These are phyloP conservation scores for Anthophora plumipes DNA, from an alignment of 2,888 invertebrate genomes.

Conservation along the genomic window DNA sequence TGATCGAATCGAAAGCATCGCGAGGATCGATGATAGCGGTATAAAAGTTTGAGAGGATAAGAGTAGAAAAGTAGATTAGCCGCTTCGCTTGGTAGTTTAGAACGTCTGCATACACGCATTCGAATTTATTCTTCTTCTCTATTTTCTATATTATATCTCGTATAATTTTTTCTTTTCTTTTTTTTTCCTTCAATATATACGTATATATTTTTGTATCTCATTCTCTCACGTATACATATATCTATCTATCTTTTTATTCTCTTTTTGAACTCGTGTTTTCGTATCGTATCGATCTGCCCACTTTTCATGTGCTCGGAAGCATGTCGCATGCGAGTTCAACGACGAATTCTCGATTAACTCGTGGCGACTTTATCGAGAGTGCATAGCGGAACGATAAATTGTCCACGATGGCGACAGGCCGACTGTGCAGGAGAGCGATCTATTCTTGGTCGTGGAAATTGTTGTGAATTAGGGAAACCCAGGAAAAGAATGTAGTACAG, in stretches of 20 bases:
- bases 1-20: conserved; percentile 38
- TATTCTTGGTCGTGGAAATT: conserved; percentile 23
- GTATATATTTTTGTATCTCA: background rate
- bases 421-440: conserved; percentile 12
- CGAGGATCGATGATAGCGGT: conserved; percentile 45
- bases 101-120: conserved; percentile 59
- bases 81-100: conserved; percentile 70
- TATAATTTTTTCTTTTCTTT: background rate
- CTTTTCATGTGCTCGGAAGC: conserved; percentile 67
- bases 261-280: conserved; percentile 38
- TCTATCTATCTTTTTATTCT: conserved; percentile 14
- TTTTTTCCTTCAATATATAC: conserved; percentile 5
- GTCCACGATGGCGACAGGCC: conserved; percentile 22
- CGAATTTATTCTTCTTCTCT: conserved; percentile 13
- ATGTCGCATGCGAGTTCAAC: conserved; percentile 69
- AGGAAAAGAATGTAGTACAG: conserved; percentile 18
- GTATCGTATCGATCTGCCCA: conserved; percentile 50
- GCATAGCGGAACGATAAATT: conserved; percentile 43
- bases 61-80: conserved; percentile 50
- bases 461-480: conserved; percentile 42
- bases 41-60: conserved; percentile 36
- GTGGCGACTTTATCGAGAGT: conserved; percentile 35
- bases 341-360: conserved; percentile 34
- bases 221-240: too few relatives aligned
- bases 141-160: conserved; percentile 8